Base-by-base conservation (phyloP, 2,797 vertebrate genomes). In the Rhincodon typus region DNA sequence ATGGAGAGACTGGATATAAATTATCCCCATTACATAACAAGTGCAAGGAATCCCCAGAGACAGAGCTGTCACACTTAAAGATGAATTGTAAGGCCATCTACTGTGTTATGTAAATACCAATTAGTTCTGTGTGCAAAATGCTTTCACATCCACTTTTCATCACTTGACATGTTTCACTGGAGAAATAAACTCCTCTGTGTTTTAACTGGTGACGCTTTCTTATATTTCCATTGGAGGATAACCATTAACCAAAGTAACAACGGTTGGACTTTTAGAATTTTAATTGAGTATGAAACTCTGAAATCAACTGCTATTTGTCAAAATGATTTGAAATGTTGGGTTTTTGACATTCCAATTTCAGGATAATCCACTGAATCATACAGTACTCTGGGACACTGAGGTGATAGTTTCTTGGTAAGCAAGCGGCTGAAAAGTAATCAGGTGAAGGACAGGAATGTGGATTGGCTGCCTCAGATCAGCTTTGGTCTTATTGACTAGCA, bases 81-180 rank as follows among this genome's bases (percentile, higher is more conserved):
- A 94, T 69, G 7, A 46, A 94, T 67, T 70, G 46, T 42, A 53
- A 4, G 38, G n/a, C 27, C 88, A 94, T 30, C n/a, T 50, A 46
- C 67, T 30, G 1, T 70, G 10, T 94, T 94, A 94, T 72, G 69
- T 94, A 94, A 72, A 72, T 46, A 74, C 94, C 42, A 74, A 94
- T 74, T 94, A 94, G 67, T 53, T 74, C 94, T 30, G 25, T 50
- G 6, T 46, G 50, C 30, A 74, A 67, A 72, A 50, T 70, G n/a
- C 10, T 94, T 70, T 46, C 19, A 67, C 30, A 94, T 94, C 69
- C 67, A 69, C 69, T 50, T 95, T 95, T 77, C 94, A 77, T 72
- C 46, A 30, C 27, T 27, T 94, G 70, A 74, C 94, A 95, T 34
- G 30, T 77, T 95, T 95, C 72, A 77, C 50, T 23, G 70, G 30